A percentile compares a stretch with the other conserved stretches of the same genome.
Evolutionary conservation across 1,140 invertebrate genomes (phyloP).

Genomic region (Pteromalus puparum): DNA sequence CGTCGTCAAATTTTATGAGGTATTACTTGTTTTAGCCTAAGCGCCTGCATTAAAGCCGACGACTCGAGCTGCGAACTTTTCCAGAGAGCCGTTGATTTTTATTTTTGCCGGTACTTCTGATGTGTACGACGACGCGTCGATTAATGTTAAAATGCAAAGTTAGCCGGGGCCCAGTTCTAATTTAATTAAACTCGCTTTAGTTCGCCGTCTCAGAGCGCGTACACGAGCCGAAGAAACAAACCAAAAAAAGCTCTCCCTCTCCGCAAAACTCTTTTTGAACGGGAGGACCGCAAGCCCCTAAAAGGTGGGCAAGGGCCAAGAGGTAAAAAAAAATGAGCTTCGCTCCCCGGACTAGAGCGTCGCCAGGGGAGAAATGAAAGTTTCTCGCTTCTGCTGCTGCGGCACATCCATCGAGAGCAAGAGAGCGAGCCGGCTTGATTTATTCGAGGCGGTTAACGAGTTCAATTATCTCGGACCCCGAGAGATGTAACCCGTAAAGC

Average conservation of each 20-base stretch:
- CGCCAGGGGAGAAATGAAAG: conserved; percentile 35
- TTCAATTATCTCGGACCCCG: conserved; percentile 55
- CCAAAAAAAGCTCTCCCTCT: not conserved
- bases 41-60: conserved; percentile 27
- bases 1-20: conserved; percentile 46
- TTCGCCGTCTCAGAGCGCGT: not conserved
- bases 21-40: conserved; percentile 48
- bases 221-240: not conserved
- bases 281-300: conserved; percentile 12
- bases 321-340: not conserved
- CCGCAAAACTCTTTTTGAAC: not conserved
- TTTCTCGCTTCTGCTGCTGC: not conserved
- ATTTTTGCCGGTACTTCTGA: not conserved
- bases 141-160: not conserved
- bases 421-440: conserved; percentile 46
- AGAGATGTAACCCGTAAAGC: conserved; percentile 52
- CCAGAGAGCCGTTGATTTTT: conserved; percentile 24
- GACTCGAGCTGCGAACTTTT: conserved; percentile 26
- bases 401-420: conserved; percentile 13
- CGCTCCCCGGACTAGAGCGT: not conserved
- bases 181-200: not conserved
- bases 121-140: not conserved
- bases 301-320: conserved; percentile 15
- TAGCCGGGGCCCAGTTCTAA: not conserved
- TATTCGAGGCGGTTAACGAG: conserved; percentile 56